Evolutionary conservation across 2,797 vertebrate species (phyloP).

Genomic region (Tangara arthus): DNA sequence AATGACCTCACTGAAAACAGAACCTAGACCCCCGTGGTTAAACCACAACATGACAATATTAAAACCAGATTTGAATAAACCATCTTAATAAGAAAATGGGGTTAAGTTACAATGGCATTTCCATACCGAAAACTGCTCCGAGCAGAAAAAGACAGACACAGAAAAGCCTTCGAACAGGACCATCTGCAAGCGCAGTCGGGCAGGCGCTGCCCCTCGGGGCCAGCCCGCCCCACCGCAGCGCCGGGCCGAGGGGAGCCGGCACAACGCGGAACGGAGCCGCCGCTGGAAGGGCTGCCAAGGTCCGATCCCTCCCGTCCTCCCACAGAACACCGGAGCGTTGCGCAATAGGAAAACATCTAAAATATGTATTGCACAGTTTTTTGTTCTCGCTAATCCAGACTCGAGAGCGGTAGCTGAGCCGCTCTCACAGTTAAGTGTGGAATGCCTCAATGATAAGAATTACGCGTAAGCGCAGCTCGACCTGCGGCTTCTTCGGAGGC

Average conservation of each 20-base stretch:
- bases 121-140: not conserved
- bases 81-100: not conserved
- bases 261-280: rapidly evolving
- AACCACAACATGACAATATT: not conserved
- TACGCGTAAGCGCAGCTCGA: not conserved
- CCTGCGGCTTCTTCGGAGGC: not conserved
- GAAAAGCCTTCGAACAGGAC: not conserved
- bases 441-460: not conserved
- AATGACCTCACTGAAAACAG: not conserved
- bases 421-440: not conserved
- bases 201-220: rapidly evolving
- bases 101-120: not conserved
- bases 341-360: not conserved
- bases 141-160: not conserved
- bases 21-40: not conserved
- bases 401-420: not conserved
- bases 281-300: not conserved
- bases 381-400: not conserved
- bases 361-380: not conserved
- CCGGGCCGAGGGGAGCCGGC: not conserved
- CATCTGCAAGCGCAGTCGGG: not conserved
- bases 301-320: not conserved
- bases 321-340: not conserved
- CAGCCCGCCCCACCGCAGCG: not conserved
- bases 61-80: not conserved